Evolutionary conservation across 1,140 invertebrate genomes (phyloP).

Genomic region (Leptinotarsa undecemlineata): DNA sequence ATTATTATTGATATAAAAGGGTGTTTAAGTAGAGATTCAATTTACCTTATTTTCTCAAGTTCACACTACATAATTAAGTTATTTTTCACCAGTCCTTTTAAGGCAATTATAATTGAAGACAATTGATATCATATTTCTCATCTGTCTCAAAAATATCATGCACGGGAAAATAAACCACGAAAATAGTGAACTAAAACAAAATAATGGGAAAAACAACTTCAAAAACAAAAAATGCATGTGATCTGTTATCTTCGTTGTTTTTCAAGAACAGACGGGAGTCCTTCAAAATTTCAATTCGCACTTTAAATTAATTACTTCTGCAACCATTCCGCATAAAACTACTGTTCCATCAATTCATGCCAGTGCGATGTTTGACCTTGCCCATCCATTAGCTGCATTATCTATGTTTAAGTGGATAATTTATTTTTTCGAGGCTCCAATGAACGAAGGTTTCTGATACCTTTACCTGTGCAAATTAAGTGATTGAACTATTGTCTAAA

Average conservation of each 20-base stretch:
- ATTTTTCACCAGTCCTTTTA: too few relatives aligned
- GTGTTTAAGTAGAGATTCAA: too few relatives aligned
- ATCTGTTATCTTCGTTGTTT: not conserved
- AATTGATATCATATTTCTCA: not conserved
- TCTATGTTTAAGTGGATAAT: conserved; percentile 20
- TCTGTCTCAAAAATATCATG: not conserved
- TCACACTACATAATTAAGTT: not conserved
- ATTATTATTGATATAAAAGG: too few relatives aligned
- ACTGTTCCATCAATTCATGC: conserved; percentile 2
- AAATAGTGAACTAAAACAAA: not conserved
- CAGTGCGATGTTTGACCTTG: conserved; percentile 11
- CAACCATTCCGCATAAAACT: not conserved
- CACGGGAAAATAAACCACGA: not conserved
- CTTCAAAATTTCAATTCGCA: not conserved
- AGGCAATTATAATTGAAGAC: not conserved
- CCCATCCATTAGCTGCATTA: conserved; percentile 23
- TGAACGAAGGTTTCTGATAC: not conserved
- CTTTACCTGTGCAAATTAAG: not conserved
- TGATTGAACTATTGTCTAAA: not conserved
- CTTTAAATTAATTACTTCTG: conserved; percentile 12
- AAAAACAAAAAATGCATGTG: not conserved
- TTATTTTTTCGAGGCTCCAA: not conserved
- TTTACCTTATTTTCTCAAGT: too few relatives aligned
- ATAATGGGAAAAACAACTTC: not conserved
- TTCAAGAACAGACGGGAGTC: not conserved